These are phyloP conservation scores for Gambusia yucatana DNA, from an alignment of 2,797 vertebrate species.

Conservation along the genomic window DNA sequence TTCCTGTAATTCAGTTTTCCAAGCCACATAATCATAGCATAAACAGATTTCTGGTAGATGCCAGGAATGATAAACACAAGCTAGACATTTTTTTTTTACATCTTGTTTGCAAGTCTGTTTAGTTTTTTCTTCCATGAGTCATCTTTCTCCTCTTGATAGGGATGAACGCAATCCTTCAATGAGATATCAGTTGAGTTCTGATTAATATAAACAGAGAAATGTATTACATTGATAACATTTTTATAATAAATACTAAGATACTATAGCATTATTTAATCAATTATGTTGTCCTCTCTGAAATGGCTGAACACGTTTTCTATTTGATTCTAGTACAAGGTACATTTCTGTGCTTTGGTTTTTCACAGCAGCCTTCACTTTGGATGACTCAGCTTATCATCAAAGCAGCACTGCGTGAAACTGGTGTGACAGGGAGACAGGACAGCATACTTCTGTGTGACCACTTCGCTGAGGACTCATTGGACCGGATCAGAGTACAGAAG, in stretches of 20 bases:
- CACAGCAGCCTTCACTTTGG: neutral
- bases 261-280: neutral
- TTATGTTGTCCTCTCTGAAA: neutral
- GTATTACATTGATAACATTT: neutral
- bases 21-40: neutral
- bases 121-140: neutral
- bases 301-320: neutral
- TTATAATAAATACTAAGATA: neutral
- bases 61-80: neutral
- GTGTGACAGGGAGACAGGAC: slow-evolving; percentile 3
- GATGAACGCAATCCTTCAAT: neutral
- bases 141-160: neutral
- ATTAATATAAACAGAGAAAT: neutral
- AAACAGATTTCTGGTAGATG: neutral
- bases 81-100: neutral
- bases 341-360: slow-evolving; percentile 6
- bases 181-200: neutral
- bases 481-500: neutral
- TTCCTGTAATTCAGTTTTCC: neutral
- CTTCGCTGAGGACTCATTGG: neutral
- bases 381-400: neutral
- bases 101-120: neutral
- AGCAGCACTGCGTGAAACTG: neutral
- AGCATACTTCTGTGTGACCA: neutral
- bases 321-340: neutral